Percentiles rank a stretch among this genome's conserved stretches.
These are phyloP conservation scores for Neosalanx taihuensis DNA, from an alignment of 2,797 vertebrate species.

Conservation along the genomic window DNA sequence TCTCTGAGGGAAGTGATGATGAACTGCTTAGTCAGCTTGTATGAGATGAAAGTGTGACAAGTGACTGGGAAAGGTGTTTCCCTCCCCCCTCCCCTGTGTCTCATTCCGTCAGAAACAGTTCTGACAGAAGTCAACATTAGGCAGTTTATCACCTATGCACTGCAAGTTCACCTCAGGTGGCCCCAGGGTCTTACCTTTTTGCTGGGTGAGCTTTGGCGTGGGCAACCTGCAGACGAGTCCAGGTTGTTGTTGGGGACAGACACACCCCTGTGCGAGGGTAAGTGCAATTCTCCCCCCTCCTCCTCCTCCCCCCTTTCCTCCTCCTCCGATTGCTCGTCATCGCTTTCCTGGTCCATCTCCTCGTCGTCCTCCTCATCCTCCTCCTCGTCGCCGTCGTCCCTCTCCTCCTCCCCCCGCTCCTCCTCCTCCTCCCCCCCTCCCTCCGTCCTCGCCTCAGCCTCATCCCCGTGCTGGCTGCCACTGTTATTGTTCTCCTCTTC, in stretches of 20 bases:
- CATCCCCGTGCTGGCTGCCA: constrained; percentile 73
- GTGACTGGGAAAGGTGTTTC: background rate
- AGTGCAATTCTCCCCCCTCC: constrained; percentile 76
- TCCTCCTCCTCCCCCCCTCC: constrained; percentile 81
- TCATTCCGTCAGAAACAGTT: no score
- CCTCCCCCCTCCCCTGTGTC: no score
- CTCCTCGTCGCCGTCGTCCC: constrained; percentile 64
- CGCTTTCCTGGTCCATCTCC: constrained; percentile 99
- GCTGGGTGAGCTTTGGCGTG: constrained; percentile 85
- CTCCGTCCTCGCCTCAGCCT: constrained; percentile 61
- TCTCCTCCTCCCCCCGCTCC: constrained; percentile 64
- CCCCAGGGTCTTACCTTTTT: constrained; percentile 83
- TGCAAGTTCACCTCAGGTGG: background rate
- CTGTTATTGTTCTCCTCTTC: constrained; percentile 46
- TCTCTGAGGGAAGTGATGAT: background rate
- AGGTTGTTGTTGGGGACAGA: constrained; percentile 84
- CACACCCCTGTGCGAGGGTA: constrained; percentile 80
- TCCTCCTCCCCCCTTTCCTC: constrained; percentile 90
- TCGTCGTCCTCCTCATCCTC: constrained; percentile 85
- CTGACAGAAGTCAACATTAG: no score
- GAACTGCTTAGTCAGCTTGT: background rate
- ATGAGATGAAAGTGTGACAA: background rate
- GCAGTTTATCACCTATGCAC: no score
- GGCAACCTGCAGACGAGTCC: constrained; percentile 77
- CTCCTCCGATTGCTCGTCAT: constrained; percentile 94